A percentile compares a stretch with the other conserved stretches of the same genome.
Conservation (phyloP, 2,113 vertebrate species). For the Hiodon tergisus region DNA sequence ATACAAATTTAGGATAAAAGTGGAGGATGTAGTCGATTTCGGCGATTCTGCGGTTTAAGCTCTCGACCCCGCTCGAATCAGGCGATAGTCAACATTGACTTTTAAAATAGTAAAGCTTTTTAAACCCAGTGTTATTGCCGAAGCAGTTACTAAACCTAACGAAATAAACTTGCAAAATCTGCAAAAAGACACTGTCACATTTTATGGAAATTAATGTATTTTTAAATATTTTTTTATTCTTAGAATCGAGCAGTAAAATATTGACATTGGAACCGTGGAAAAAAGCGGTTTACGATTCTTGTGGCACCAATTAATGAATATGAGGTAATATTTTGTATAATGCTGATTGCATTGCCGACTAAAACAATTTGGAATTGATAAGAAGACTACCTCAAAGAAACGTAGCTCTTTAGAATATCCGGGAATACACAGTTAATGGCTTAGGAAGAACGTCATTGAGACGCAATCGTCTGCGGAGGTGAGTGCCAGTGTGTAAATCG, state of each 20-base stretch:
- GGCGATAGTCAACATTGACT: background rate
- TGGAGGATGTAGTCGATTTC: conserved; percentile 39
- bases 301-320: background rate
- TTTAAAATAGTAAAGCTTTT: background rate
- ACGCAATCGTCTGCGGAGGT: background rate
- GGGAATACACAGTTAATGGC: background rate
- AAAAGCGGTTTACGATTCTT: background rate
- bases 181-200: no score
- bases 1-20: conserved; percentile 59
- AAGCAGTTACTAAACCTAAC: no score
- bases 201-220: no score
- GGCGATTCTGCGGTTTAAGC: conserved; percentile 22
- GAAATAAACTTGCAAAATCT: no score
- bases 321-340: background rate
- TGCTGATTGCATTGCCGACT: no score
- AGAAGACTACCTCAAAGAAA: background rate
- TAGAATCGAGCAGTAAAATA: no score
- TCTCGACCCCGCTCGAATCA: conserved; percentile 12
- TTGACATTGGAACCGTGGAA: background rate
- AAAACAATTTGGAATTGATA: no score
- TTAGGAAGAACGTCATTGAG: background rate
- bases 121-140: no score
- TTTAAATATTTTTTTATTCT: no score
- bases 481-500: background rate
- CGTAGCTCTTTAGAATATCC: background rate